phyloP scores from a whole-genome alignment of 2,888 invertebrate species.

The Cantharis rustica region DNA sequence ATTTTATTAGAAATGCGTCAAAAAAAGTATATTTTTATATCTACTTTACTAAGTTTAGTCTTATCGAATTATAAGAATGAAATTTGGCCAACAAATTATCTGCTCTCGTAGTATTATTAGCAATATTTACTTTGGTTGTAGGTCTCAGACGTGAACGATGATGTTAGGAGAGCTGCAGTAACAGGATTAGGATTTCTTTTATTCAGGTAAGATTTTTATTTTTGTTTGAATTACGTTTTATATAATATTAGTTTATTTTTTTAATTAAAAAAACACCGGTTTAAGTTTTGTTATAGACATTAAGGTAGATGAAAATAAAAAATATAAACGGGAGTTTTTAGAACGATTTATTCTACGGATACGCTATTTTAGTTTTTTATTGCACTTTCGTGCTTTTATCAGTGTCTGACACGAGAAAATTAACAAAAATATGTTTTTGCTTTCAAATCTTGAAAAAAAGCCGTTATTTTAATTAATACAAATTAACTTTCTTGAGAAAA shows the following conservation, averaged over 20 bases:
- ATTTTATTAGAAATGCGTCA: not conserved
- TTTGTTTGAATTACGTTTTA: not conserved
- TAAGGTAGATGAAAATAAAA: not conserved
- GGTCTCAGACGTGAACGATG: constrained; percentile 97
- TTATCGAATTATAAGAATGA: not conserved
- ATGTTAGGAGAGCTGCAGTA: constrained; percentile 97
- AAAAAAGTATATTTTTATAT: not conserved
- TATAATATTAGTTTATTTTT: too few relatives aligned
- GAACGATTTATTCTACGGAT: not conserved
- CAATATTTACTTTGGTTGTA: constrained; percentile 40
- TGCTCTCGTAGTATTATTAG: not conserved
- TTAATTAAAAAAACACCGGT: too few relatives aligned
- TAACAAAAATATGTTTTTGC: not conserved
- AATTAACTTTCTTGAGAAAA: not conserved
- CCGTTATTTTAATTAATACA: not conserved
- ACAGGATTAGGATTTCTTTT: constrained; percentile 97
- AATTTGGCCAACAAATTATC: not conserved
- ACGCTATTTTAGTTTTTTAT: not conserved
- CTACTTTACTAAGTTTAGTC: not conserved
- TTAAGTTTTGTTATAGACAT: not conserved
- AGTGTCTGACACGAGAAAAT: not conserved
- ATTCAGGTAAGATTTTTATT: constrained; percentile 70
- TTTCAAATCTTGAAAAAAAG: not conserved
- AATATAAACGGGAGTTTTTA: not conserved
- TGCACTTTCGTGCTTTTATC: not conserved